Percentiles rank a stretch among this genome's conserved stretches.
Conservation (phyloP, 2,113 vertebrate genomes). For the Microcebus tavaratra region DNA sequence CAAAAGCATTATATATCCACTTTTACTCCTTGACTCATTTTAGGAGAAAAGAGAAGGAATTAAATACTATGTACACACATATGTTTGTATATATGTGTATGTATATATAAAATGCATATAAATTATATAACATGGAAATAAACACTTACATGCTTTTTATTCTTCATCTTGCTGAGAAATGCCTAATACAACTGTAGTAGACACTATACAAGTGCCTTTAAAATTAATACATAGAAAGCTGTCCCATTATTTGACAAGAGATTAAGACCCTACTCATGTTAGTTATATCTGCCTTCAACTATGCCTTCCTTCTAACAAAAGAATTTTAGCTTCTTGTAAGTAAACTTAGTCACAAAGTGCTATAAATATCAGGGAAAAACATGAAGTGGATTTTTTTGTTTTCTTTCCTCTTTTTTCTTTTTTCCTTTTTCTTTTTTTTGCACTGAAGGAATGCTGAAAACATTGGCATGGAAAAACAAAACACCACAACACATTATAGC, state of each 20-base stretch:
- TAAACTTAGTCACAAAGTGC: slow-evolving; percentile 17
- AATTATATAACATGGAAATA: background rate
- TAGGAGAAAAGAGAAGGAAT: background rate
- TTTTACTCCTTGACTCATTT: background rate
- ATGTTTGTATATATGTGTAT: background rate
- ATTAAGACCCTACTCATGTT: background rate
- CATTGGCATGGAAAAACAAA: background rate
- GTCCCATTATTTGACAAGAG: background rate
- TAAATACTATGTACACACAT: background rate
- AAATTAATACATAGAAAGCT: background rate
- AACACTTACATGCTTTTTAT: background rate
- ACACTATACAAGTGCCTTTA: background rate
- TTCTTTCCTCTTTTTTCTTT: no score
- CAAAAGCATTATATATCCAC: background rate
- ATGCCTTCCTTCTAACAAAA: background rate
- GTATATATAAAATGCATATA: background rate
- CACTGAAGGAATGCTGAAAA: slow-evolving; percentile 14
- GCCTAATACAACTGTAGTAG: background rate
- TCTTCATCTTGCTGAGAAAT: background rate
- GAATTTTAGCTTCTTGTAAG: background rate
- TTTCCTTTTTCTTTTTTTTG: background rate
- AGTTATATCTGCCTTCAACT: background rate
- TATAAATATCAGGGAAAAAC: background rate
- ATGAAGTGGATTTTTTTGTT: background rate
- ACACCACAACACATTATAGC: background rate